Evolutionary conservation across 2,797 vertebrate species (phyloP).

Genomic region (Falco biarmicus): DNA sequence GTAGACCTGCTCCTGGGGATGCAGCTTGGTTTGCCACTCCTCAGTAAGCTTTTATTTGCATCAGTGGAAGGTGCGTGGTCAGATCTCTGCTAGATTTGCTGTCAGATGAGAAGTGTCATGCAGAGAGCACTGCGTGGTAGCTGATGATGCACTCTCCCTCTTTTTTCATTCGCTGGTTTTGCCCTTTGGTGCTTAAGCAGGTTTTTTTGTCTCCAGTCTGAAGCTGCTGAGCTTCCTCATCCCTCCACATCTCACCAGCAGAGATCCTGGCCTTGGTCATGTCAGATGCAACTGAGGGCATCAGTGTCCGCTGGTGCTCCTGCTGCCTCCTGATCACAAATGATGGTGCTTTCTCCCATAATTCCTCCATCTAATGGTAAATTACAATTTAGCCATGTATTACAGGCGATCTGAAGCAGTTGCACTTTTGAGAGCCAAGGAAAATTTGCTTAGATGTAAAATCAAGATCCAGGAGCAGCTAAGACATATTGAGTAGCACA

Average conservation of each 20-base stretch:
- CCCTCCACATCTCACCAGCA: not conserved
- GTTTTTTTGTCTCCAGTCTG: not conserved
- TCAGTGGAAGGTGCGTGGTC: not conserved
- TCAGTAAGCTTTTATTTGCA: not conserved
- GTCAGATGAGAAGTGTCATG: not conserved
- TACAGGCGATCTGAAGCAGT: not conserved
- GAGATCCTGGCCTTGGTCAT: not conserved
- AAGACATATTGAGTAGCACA: not conserved
- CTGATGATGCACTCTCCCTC: not conserved
- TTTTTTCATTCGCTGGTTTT: not conserved
- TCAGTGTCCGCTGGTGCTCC: not conserved
- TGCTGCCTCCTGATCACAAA: not conserved
- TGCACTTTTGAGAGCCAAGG: not conserved
- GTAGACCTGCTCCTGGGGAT: not conserved
- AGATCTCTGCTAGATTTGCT: not conserved
- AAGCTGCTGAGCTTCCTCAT: not conserved
- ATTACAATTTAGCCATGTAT: not conserved
- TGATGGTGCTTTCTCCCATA: not conserved
- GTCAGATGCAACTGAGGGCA: fast-evolving
- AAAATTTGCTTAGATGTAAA: not conserved
- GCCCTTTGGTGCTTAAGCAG: not conserved
- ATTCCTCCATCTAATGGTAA: not conserved
- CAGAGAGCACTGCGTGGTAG: not conserved
- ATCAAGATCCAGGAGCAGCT: not conserved
- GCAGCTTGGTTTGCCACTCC: not conserved